Conservation (phyloP, 2,888 invertebrate genomes). For the Linyphia triangularis region DNA sequence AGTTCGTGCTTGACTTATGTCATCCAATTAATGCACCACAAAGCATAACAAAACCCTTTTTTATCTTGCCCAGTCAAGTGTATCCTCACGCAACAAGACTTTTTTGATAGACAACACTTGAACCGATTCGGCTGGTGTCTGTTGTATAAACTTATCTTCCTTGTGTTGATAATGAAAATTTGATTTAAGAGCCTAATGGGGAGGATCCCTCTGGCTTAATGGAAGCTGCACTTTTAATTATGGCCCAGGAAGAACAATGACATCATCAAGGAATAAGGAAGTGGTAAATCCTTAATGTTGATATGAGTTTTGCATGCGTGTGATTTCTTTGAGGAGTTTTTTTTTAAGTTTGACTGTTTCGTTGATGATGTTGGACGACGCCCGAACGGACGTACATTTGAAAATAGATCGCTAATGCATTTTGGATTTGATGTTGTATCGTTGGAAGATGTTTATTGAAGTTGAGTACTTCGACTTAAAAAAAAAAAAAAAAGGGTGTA, state of each 20-base stretch:
- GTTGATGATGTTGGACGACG: too few species aligned
- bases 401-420: too few species aligned
- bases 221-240: background rate
- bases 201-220: background rate
- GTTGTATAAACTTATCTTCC: too few species aligned
- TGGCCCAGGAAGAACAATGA: background rate
- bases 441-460: too few species aligned
- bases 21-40: conserved; percentile 49
- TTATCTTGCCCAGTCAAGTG: conserved; percentile 26
- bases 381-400: too few species aligned
- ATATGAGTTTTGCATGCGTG: too few species aligned
- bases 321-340: too few species aligned
- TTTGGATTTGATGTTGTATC: too few species aligned
- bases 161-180: background rate
- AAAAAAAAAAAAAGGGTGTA: too few species aligned
- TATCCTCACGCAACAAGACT: conserved; percentile 19
- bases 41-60: conserved; percentile 27
- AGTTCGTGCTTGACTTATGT: conserved; percentile 26
- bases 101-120: conserved; percentile 9
- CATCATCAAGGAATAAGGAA: background rate
- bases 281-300: too few species aligned
- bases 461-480: too few species aligned
- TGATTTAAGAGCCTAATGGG: background rate
- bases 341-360: too few species aligned
- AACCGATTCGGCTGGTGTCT: background rate